phyloP scores from a whole-genome alignment of 2,888 invertebrate species.

The Liopterus haemorrhoidalis region DNA sequence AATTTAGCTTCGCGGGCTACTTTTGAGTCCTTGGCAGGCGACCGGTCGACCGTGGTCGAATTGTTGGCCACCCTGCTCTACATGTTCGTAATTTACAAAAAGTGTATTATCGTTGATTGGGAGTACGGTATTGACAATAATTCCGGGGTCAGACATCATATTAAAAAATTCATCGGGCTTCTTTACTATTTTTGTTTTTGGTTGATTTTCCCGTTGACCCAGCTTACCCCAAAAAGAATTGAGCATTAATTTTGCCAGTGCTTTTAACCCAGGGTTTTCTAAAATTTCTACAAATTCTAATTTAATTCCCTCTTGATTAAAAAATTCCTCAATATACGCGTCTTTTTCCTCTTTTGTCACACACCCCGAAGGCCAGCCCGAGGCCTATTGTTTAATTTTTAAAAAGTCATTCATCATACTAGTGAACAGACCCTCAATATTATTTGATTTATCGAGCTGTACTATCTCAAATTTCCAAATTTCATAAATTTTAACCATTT shows the following conservation, averaged over 20 bases:
- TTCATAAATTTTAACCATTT: conserved; percentile 36
- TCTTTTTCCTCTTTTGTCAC: conserved; percentile 21
- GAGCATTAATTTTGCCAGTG: conserved; percentile 28
- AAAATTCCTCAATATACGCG: conserved; percentile 23
- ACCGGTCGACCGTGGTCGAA: conserved; percentile 32
- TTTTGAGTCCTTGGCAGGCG: too few relatives aligned
- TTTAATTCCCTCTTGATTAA: conserved; percentile 20
- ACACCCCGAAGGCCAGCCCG: conserved; percentile 33
- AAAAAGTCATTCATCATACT: conserved; percentile 37
- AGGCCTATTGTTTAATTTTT: conserved; percentile 35
- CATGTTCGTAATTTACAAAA: conserved; percentile 23
- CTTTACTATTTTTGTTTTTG: conserved; percentile 27
- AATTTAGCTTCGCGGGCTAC: too few relatives aligned
- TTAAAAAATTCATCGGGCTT: conserved; percentile 22
- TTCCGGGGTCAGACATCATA: conserved; percentile 26
- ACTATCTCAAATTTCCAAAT: conserved; percentile 38
- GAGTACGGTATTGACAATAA: conserved; percentile 25
- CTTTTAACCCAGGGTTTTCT: conserved; percentile 25
- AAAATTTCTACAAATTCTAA: conserved; percentile 17
- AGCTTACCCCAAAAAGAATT: conserved; percentile 34
- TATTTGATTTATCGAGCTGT: conserved; percentile 25
- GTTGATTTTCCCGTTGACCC: conserved; percentile 31
- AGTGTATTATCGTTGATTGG: conserved; percentile 26
- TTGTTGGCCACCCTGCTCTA: conserved; percentile 22
- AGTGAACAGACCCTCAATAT: conserved; percentile 35